A percentile compares a stretch with the other conserved stretches of the same genome.
These are phyloP conservation scores for Sinopyrophorus schimmeli DNA, from an alignment of 2,888 invertebrate species.

Conservation along the genomic window DNA sequence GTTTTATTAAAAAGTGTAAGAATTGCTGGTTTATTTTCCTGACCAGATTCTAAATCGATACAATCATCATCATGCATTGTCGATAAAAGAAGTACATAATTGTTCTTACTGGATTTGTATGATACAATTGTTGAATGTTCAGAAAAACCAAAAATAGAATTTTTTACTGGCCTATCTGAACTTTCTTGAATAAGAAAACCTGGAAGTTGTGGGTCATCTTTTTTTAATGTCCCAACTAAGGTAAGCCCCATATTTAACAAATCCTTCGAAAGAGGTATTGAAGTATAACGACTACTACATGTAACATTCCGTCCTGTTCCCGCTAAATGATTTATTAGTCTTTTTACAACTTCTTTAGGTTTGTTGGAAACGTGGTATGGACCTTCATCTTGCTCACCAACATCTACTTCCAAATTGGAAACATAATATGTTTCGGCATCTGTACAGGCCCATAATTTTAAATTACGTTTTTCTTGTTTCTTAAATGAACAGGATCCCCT, in stretches of 20 bases:
- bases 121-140: slow-evolving; percentile 1
- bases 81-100: slow-evolving; percentile 31
- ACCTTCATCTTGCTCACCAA: background rate
- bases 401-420: slow-evolving; percentile 6
- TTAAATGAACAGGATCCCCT: background rate
- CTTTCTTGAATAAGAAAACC: slow-evolving; percentile 5
- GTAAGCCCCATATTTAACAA: slow-evolving; percentile 7
- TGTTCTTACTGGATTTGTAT: slow-evolving; percentile 21
- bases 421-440: slow-evolving; percentile 9
- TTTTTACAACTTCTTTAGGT: background rate
- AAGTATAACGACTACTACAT: slow-evolving; percentile 5
- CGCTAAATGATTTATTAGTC: background rate
- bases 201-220: slow-evolving; percentile 5
- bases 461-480: background rate
- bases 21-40: slow-evolving; percentile 1
- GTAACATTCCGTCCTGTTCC: slow-evolving; percentile 4
- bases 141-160: slow-evolving; percentile 10
- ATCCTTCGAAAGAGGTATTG: slow-evolving; percentile 7
- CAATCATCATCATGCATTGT: slow-evolving; percentile 32
- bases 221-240: slow-evolving; percentile 4
- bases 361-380: background rate
- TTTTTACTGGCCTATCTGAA: background rate
- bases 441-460: slow-evolving; percentile 9
- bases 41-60: slow-evolving; percentile 31
- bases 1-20: slow-evolving; percentile 8